Evolutionary conservation across 2,888 invertebrate species (phyloP).

Genomic region (Hirudinaria manillensis): DNA sequence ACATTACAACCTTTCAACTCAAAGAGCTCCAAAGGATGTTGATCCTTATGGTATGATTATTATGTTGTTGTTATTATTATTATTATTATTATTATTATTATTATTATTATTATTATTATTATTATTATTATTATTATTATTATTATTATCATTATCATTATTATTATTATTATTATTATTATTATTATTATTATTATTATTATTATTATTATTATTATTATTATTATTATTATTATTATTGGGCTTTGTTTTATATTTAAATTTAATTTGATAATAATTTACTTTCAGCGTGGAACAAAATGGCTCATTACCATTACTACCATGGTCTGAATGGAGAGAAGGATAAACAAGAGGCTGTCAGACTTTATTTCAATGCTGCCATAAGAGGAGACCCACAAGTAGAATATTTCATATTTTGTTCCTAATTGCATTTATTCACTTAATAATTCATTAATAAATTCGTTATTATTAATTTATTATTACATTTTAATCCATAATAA

Average conservation of each 20-base stretch:
- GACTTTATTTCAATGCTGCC: conserved; percentile 46
- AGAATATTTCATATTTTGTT: conserved; percentile 33
- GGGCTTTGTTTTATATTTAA: too few species aligned
- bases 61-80: not conserved
- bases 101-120: too few species aligned
- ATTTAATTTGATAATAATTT: too few species aligned
- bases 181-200: too few species aligned
- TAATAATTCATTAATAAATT: not conserved
- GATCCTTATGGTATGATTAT: conserved; percentile 46
- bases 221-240: too few species aligned
- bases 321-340: conserved; percentile 43
- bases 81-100: not conserved
- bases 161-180: not conserved
- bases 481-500: not conserved
- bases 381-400: conserved; percentile 49
- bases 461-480: not conserved
- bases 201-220: too few species aligned
- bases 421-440: not conserved
- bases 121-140: too few species aligned
- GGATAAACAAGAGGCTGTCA: conserved; percentile 43
- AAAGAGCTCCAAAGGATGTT: conserved; percentile 45
- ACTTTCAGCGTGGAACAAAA: conserved; percentile 48
- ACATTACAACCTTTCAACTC: conserved; percentile 46
- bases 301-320: conserved; percentile 53
- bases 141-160: too few species aligned